Conservation (phyloP, 2,888 invertebrate species). For the Hypercompe scribonia region DNA sequence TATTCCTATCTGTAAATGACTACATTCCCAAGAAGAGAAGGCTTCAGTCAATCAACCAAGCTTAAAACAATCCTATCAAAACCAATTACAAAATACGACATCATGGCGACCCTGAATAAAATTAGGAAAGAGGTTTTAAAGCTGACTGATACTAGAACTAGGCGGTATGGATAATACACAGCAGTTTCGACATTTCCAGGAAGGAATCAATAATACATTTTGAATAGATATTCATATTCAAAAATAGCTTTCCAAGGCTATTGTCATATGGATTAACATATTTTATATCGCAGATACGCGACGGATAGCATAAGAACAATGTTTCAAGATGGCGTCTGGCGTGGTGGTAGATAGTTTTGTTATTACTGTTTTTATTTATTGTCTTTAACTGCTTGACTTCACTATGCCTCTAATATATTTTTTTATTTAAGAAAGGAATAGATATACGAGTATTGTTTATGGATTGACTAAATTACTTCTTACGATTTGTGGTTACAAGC, state of each 20-base stretch:
- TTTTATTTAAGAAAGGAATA: background rate
- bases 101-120: background rate
- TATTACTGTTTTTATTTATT: background rate
- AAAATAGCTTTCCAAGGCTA: slow-evolving; percentile 18
- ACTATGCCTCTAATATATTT: background rate
- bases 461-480: no score
- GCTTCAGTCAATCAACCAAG: background rate
- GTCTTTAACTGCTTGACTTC: background rate
- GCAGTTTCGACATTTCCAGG: slow-evolving; percentile 4
- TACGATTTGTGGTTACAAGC: background rate
- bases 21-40: no score
- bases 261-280: slow-evolving; percentile 32
- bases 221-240: slow-evolving; percentile 22
- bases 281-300: slow-evolving; percentile 32
- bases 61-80: background rate
- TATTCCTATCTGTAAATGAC: no score
- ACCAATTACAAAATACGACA: background rate
- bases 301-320: slow-evolving; percentile 20
- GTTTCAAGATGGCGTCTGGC: slow-evolving; percentile 29
- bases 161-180: background rate
- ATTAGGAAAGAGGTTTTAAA: background rate
- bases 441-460: background rate
- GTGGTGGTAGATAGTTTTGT: slow-evolving; percentile 6
- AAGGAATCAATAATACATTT: slow-evolving; percentile 7
- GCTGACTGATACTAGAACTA: background rate